These are phyloP conservation scores for Phyto melanocephala DNA, from an alignment of 2,888 invertebrate genomes.

Conservation along the genomic window DNA sequence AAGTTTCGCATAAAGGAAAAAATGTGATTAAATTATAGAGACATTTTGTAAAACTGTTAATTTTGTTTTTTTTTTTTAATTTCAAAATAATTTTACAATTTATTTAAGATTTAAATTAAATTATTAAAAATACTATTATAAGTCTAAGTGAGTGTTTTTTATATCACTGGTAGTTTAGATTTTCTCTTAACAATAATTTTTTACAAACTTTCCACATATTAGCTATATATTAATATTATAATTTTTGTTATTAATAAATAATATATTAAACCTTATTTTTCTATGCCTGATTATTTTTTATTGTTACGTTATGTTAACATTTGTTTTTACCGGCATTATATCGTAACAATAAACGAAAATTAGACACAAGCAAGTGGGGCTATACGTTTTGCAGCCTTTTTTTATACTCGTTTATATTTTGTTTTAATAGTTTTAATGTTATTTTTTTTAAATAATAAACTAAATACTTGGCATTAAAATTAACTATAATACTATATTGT, in stretches of 20 bases:
- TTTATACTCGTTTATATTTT: slow-evolving; percentile 20
- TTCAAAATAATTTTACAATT: not conserved
- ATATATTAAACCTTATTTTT: not conserved
- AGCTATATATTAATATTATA: no score
- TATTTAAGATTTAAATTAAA: not conserved
- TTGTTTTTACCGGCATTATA: no score
- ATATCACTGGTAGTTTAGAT: no score
- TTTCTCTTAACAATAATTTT: no score
- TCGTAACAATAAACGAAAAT: no score
- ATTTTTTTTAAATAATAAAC: slow-evolving; percentile 57
- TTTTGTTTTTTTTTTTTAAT: not conserved
- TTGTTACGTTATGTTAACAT: not conserved
- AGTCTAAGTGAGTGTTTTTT: no score
- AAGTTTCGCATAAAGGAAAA: not conserved
- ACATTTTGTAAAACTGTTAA: not conserved
- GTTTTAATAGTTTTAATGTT: slow-evolving; percentile 23
- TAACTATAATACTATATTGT: slow-evolving; percentile 51
- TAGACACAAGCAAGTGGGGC: no score
- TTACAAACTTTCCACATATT: no score
- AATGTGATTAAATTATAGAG: not conserved
- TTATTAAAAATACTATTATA: no score
- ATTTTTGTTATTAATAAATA: not conserved
- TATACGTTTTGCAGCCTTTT: not conserved
- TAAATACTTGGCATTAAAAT: slow-evolving; percentile 61
- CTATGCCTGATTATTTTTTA: not conserved